Percentiles rank a stretch among this genome's conserved stretches.
phyloP scores from a whole-genome alignment of 2,113 vertebrate genomes.

The Callaeas wilsoni region DNA sequence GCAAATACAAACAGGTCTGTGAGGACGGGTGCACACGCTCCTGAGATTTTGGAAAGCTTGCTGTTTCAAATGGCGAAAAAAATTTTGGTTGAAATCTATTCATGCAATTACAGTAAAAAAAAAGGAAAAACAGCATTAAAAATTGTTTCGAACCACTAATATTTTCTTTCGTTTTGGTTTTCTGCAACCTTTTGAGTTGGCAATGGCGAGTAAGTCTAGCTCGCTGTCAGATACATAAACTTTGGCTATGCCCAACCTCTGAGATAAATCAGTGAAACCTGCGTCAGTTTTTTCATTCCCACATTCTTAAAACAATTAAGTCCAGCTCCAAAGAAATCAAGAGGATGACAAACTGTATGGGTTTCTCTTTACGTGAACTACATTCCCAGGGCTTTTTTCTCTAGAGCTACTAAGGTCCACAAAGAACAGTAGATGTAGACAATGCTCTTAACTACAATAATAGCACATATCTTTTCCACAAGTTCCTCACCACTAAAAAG shows the following conservation, averaged over 20 bases:
- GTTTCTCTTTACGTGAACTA: neutral
- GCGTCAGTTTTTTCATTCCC: constrained; percentile 16
- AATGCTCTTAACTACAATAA: neutral
- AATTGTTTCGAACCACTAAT: neutral
- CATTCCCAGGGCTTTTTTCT: neutral
- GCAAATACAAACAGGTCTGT: neutral
- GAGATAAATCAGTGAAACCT: constrained; percentile 23
- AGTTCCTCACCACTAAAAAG: neutral
- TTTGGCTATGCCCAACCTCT: neutral
- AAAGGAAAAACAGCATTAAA: neutral
- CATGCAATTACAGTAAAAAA: neutral
- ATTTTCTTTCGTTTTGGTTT: constrained; percentile 16
- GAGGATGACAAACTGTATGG: neutral
- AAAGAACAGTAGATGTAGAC: neutral
- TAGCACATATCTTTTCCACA: neutral
- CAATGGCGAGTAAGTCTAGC: constrained; percentile 35
- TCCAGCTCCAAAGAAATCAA: neutral
- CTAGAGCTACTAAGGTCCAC: neutral
- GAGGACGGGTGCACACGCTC: fast-evolving
- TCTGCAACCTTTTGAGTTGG: constrained; percentile 11
- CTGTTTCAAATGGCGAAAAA: neutral
- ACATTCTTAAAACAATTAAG: constrained; percentile 4
- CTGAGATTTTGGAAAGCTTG: neutral
- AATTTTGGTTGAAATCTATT: neutral
- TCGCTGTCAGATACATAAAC: constrained; percentile 31